Evolutionary conservation across 2,888 invertebrate genomes (phyloP).

Genomic region (Leptinotarsa peninsularis): DNA sequence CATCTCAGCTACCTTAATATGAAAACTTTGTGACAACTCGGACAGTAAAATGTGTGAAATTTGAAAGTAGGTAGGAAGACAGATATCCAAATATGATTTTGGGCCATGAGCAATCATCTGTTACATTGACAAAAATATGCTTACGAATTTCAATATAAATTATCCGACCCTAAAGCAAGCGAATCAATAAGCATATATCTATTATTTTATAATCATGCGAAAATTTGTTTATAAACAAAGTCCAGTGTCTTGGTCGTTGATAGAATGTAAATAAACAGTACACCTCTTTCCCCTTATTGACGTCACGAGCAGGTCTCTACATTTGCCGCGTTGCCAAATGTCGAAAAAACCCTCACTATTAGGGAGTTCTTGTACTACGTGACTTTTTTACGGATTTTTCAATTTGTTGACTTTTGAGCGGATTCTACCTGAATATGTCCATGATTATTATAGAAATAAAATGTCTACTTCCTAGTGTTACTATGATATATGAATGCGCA

Average conservation of each 20-base stretch:
- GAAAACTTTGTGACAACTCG: background rate
- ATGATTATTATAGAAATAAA: too few species aligned
- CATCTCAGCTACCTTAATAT: too few species aligned
- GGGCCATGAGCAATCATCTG: background rate
- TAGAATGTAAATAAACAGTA: constrained; percentile 57
- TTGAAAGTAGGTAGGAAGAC: background rate
- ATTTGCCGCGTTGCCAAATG: too few species aligned
- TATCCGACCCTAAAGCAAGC: background rate
- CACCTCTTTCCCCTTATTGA: constrained; percentile 37
- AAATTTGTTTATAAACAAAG: constrained; percentile 17
- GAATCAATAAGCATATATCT: background rate
- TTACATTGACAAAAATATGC: background rate
- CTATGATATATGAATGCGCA: too few species aligned
- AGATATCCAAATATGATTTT: background rate
- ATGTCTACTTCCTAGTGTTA: too few species aligned
- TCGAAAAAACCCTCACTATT: too few species aligned
- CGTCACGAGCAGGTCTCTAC: constrained; percentile 28
- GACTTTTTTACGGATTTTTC: too few species aligned
- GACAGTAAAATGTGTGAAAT: background rate
- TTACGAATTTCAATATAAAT: background rate
- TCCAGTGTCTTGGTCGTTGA: constrained; percentile 12
- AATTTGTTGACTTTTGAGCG: too few species aligned
- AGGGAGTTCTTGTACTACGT: too few species aligned
- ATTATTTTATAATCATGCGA: background rate
- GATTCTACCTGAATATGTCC: too few species aligned